phyloP scores from a whole-genome alignment of 2,797 vertebrate genomes.

The Australoheros facetus region DNA sequence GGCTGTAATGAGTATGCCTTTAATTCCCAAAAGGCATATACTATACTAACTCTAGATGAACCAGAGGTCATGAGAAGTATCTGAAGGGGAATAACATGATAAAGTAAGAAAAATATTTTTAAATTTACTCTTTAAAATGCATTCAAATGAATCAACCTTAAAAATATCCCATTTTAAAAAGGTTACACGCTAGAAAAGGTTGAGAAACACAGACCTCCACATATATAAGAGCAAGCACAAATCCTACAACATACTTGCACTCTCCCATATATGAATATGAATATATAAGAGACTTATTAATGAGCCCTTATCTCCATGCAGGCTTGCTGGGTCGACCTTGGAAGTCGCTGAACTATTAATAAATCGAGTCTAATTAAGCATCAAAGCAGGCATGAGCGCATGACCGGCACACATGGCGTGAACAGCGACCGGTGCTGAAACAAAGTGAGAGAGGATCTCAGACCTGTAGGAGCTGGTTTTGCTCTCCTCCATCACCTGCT shows the following conservation, averaged over 20 bases:
- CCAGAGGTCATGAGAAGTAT: neutral
- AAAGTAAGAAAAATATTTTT: neutral
- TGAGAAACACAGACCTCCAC: neutral
- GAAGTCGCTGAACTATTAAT: slow-evolving; percentile 28
- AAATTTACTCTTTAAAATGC: neutral
- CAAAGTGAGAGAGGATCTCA: slow-evolving; percentile 4
- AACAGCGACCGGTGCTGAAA: slow-evolving; percentile 49
- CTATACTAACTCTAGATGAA: neutral
- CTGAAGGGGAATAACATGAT: neutral
- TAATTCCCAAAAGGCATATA: neutral
- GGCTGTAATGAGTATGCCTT: neutral
- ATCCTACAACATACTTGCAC: neutral
- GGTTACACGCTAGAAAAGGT: neutral
- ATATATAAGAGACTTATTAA: slow-evolving; percentile 49
- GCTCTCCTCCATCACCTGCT: slow-evolving; percentile 57
- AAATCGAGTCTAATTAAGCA: slow-evolving; percentile 13
- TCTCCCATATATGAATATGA: neutral
- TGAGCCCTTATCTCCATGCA: neutral
- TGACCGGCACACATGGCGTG: neutral
- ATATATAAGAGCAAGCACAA: neutral
- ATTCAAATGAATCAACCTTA: neutral
- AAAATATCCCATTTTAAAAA: neutral
- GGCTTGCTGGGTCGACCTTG: slow-evolving; percentile 19
- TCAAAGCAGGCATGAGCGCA: slow-evolving; percentile 12
- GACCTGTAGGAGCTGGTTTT: slow-evolving; percentile 83